A percentile compares a stretch with the other conserved stretches of the same genome.
Conservation (phyloP, 2,888 invertebrate species). For the Dasysyrphus albostriatus region DNA sequence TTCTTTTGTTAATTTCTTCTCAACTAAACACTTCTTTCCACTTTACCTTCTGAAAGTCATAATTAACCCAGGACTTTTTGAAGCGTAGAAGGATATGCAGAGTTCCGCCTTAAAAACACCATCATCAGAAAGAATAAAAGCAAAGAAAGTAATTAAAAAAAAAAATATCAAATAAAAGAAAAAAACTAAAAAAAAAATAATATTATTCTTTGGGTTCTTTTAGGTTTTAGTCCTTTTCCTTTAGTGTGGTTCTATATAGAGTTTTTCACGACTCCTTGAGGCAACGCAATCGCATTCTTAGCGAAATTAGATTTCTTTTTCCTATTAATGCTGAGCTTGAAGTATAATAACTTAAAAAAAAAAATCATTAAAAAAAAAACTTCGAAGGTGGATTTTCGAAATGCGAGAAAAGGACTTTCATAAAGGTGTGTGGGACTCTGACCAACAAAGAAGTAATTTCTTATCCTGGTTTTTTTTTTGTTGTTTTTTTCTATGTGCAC, state of each 20-base stretch:
- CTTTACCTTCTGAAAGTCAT: conserved; percentile 62
- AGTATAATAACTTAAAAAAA: conserved; percentile 51
- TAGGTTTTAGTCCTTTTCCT: conserved; percentile 36
- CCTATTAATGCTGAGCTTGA: conserved; percentile 30
- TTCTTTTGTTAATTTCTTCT: not conserved
- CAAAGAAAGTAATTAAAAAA: conserved; percentile 56
- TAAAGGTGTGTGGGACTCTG: conserved; percentile 63
- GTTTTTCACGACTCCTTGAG: conserved; percentile 61
- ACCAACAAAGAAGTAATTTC: conserved; percentile 46
- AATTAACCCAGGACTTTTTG: conserved; percentile 57
- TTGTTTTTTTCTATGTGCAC: not conserved
- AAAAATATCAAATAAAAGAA: not conserved
- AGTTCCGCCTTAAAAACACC: conserved; percentile 46
- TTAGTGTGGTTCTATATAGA: conserved; percentile 46
- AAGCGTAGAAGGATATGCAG: conserved; percentile 61
- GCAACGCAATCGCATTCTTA: conserved; percentile 69
- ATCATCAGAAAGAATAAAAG: conserved; percentile 37
- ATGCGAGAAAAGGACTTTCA: conserved; percentile 44
- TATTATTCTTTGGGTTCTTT: conserved; percentile 41
- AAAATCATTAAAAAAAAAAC: conserved; percentile 15
- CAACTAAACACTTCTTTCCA: conserved; percentile 3
- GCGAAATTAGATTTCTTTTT: conserved; percentile 63
- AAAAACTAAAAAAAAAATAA: conserved; percentile 16
- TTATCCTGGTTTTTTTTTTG: not conserved
- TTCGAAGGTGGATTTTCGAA: not conserved